phyloP scores from a whole-genome alignment of 2,888 invertebrate species.

The Leptinotarsa rubiginosa region DNA sequence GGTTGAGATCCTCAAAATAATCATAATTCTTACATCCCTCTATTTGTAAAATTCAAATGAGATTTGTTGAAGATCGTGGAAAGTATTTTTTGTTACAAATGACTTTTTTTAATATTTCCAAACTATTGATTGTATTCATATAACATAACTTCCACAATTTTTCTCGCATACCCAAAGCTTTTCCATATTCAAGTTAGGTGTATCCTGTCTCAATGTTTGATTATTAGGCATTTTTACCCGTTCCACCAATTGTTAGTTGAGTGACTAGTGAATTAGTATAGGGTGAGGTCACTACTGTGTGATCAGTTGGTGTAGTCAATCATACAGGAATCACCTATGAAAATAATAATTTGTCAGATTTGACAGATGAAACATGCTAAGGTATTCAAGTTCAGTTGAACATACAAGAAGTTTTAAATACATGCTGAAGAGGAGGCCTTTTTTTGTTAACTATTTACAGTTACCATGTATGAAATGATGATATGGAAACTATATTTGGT shows the following conservation, averaged over 20 bases:
- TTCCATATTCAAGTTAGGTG: neutral
- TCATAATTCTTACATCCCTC: neutral
- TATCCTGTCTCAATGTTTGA: conserved; percentile 19
- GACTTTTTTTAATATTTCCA: too few species aligned
- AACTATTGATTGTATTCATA: neutral
- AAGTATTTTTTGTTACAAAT: too few species aligned
- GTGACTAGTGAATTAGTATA: conserved; percentile 65
- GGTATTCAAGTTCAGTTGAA: too few species aligned
- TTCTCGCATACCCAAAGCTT: conserved; percentile 2
- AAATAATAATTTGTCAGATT: neutral
- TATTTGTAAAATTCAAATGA: neutral
- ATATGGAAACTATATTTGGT: too few species aligned
- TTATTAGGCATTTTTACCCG: conserved; percentile 66
- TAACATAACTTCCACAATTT: neutral
- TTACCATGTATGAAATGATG: too few species aligned
- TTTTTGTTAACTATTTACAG: too few species aligned
- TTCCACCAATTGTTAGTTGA: conserved; percentile 74
- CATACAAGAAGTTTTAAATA: too few species aligned
- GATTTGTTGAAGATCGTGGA: neutral
- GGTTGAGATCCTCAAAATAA: neutral
- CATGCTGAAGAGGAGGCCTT: too few species aligned
- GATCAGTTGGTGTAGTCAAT: conserved; percentile 51
- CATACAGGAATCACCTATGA: conserved; percentile 43
- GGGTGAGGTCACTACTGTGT: conserved; percentile 51
- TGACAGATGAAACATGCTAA: neutral